phyloP scores from a whole-genome alignment of 2,888 invertebrate species.

The Pyrgus malvae region DNA sequence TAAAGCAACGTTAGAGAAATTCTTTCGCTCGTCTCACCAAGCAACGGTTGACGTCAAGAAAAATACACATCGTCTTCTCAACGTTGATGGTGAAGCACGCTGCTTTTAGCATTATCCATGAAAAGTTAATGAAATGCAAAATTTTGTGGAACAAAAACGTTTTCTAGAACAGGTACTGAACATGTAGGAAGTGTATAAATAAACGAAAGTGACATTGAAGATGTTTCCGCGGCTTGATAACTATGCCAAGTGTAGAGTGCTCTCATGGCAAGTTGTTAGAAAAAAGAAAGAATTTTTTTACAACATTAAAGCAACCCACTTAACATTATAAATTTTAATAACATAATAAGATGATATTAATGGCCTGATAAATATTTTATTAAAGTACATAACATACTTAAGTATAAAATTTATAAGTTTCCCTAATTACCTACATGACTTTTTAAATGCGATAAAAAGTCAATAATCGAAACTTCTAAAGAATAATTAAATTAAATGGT shows the following conservation, averaged over 20 bases:
- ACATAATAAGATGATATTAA: neutral
- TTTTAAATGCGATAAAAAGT: too few species aligned
- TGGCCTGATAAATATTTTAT: too few species aligned
- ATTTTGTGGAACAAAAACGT: conserved; percentile 18
- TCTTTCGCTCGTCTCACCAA: conserved; percentile 5
- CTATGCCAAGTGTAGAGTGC: conserved; percentile 48
- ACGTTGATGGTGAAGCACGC: neutral
- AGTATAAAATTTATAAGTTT: too few species aligned
- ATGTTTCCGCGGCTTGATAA: conserved; percentile 58
- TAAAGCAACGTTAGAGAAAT: conserved; percentile 28
- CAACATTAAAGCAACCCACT: neutral
- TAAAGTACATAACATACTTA: too few species aligned
- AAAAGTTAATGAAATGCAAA: conserved; percentile 12
- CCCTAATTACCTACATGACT: too few species aligned
- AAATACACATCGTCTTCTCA: conserved; percentile 1
- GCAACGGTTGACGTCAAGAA: neutral
- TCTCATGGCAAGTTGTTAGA: conserved; percentile 10
- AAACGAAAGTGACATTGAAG: conserved; percentile 64
- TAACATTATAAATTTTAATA: neutral
- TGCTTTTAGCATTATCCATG: neutral
- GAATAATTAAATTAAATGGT: neutral
- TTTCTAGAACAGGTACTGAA: conserved; percentile 25
- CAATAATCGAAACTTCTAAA: neutral
- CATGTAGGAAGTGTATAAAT: conserved; percentile 52
- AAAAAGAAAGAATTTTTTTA: neutral